Evolutionary conservation across 2,113 vertebrate genomes (phyloP), one percentile per base, ranked within the genome.

Genomic region (Acanthisitta chloris): DNA sequence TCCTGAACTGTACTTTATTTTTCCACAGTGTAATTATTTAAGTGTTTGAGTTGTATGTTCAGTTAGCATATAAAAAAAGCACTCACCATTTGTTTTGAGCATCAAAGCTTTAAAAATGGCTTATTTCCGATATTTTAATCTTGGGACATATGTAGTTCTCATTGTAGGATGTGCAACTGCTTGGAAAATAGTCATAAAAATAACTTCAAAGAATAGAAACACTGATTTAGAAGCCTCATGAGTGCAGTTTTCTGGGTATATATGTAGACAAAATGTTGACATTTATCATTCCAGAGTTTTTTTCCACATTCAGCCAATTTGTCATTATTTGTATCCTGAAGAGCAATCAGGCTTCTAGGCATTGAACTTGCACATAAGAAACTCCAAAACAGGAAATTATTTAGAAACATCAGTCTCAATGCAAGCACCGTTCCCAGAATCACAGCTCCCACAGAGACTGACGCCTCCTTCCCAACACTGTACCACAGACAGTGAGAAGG

Each of bases 61-160:
- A 87, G 17, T 31, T 76, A 57, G 57, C 23, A 16, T 20, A 52
- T 74, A 81, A 83, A 74, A 31, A 90, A 88, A 94, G 29, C 1
- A 2, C 26, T 87, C 7, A 3, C 33, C 28, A 61, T 92, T 81
- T 81, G 61, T 89, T 96, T 76, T 57, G 66, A 94, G 51, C 10
- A 0, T 34, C 1, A 2, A 43, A 71, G 14, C n/a, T 89, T 87
- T 92, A 89, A 96, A 96, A 95, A 89, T 92, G 73, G 57, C 57
- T 95, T 91, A 70, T 91, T 94, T 92, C 31, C 89, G 83, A 57
- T 92, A 95, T 95, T 97, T 96, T 92, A 96, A 82, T 94, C 78
- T 87, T 76, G 87, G 66, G 62, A 87, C 94, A 95, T 87, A 95
- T 82, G 93, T 89, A 57, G 49, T 94, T 91, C 70, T 92, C 4